Percentiles rank a stretch among this genome's conserved stretches.
phyloP scores from a whole-genome alignment of 2,797 vertebrate genomes.

The Epinephelus awoara region DNA sequence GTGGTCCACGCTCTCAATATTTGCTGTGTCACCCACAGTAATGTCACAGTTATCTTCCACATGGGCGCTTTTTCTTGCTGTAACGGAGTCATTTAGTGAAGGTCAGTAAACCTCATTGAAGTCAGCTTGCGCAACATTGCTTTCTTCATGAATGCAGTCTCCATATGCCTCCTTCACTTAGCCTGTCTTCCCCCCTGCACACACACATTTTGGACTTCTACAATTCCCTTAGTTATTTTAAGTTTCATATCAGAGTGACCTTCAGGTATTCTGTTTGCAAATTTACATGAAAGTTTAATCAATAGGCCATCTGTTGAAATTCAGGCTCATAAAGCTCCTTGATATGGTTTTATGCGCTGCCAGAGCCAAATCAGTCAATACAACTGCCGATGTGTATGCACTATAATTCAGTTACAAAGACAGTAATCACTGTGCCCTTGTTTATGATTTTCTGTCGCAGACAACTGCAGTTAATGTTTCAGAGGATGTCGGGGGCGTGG shows the following conservation, averaged over 20 bases:
- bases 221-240: constrained; percentile 36
- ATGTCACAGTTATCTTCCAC: constrained; percentile 33
- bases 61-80: not conserved
- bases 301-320: constrained; percentile 71
- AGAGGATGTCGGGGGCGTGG: not conserved
- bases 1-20: constrained; percentile 15
- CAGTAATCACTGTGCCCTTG: constrained; percentile 46
- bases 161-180: constrained; percentile 34
- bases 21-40: constrained; percentile 33
- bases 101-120: constrained; percentile 56
- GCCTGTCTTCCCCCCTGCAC: not conserved
- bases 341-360: constrained; percentile 65
- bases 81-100: constrained; percentile 55
- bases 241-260: constrained; percentile 53
- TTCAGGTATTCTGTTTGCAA: constrained; percentile 53
- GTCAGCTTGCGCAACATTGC: constrained; percentile 25
- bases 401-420: constrained; percentile 45
- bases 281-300: constrained; percentile 69
- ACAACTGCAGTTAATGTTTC: constrained; percentile 36
- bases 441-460: constrained; percentile 41
- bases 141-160: constrained; percentile 24
- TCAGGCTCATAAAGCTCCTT: constrained; percentile 57
- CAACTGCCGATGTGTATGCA: constrained; percentile 31
- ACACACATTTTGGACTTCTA: constrained; percentile 9
- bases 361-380: constrained; percentile 61